Percentiles rank a stretch among this genome's conserved stretches.
phyloP scores from a whole-genome alignment of 2,888 invertebrate species.

The Octodonta nipae region DNA sequence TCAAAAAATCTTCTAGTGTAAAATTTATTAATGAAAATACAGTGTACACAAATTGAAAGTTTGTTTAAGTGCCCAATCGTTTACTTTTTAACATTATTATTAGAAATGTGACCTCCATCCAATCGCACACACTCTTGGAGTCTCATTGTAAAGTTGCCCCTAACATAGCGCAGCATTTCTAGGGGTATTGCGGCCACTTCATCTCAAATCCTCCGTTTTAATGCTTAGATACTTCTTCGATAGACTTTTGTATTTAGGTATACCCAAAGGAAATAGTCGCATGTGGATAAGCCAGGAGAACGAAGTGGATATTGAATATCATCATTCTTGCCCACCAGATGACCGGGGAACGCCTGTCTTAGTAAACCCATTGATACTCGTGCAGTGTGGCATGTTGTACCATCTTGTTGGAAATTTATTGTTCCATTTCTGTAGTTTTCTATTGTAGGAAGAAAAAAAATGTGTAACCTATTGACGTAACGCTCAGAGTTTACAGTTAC shows the following conservation, averaged over 20 bases:
- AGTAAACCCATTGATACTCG: conserved; percentile 4
- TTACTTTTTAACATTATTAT: conserved; percentile 1
- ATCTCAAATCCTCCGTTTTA: conserved; percentile 3
- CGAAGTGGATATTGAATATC: background rate
- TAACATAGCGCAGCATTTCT: conserved; percentile 4
- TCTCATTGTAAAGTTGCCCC: conserved; percentile 3
- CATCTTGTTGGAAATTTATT: conserved; percentile 5
- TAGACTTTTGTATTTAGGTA: too few relatives aligned
- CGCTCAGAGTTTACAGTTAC: too few relatives aligned
- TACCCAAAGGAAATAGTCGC: too few relatives aligned
- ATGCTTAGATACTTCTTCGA: background rate
- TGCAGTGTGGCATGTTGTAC: conserved; percentile 4
- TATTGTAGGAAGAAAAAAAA: background rate
- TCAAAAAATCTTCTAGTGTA: conserved; percentile 3
- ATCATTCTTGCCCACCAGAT: background rate
- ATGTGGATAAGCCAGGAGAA: background rate
- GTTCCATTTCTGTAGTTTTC: conserved; percentile 1
- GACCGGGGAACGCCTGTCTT: conserved; percentile 1
- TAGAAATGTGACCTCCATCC: conserved; percentile 4
- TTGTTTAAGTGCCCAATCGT: conserved; percentile 2
- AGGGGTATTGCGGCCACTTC: conserved; percentile 5
- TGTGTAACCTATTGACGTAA: too few relatives aligned
- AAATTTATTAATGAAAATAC: conserved; percentile 2
- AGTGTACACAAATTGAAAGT: background rate
- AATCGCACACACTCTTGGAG: conserved; percentile 4